Conservation (phyloP, 2,888 invertebrate species). For the Hydrotaea cyrtoneurina region DNA sequence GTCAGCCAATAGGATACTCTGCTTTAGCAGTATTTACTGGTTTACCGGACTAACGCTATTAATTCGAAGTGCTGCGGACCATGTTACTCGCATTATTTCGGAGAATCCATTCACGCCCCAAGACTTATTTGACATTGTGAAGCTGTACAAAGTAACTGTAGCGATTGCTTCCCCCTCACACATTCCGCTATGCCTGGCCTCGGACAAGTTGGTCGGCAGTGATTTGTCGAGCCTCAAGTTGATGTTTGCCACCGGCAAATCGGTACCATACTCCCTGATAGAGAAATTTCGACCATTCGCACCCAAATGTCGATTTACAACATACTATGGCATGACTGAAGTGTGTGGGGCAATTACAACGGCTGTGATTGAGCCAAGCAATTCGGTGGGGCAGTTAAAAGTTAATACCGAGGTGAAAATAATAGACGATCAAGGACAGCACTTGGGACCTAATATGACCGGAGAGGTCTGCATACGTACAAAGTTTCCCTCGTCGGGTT, state of each 20-base stretch:
- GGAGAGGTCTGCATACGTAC: constrained; percentile 75
- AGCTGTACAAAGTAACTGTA: constrained; percentile 66
- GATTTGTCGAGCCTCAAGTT: constrained; percentile 65
- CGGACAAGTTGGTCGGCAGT: constrained; percentile 54
- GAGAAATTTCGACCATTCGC: constrained; percentile 62
- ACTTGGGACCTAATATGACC: constrained; percentile 69
- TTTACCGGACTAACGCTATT: constrained; percentile 65
- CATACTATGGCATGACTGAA: constrained; percentile 71
- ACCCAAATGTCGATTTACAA: constrained; percentile 52
- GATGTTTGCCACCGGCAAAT: constrained; percentile 66
- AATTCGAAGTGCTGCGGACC: constrained; percentile 59
- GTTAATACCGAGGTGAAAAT: constrained; percentile 71
- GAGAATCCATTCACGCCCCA: constrained; percentile 64
- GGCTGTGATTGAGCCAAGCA: constrained; percentile 40
- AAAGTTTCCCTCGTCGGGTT: constrained; percentile 73
- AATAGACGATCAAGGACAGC: constrained; percentile 71
- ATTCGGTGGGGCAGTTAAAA: constrained; percentile 63
- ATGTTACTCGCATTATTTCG: constrained; percentile 69
- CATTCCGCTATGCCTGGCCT: constrained; percentile 65
- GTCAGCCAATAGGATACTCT: constrained; percentile 64
- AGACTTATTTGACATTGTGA: constrained; percentile 66
- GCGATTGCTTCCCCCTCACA: constrained; percentile 69
- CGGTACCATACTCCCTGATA: constrained; percentile 63
- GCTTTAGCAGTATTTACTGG: constrained; percentile 72
- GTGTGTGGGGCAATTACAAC: constrained; percentile 44